These are phyloP conservation scores for Muntiacus muntjak DNA, from an alignment of 2,113 vertebrate species.

Conservation along the genomic window DNA sequence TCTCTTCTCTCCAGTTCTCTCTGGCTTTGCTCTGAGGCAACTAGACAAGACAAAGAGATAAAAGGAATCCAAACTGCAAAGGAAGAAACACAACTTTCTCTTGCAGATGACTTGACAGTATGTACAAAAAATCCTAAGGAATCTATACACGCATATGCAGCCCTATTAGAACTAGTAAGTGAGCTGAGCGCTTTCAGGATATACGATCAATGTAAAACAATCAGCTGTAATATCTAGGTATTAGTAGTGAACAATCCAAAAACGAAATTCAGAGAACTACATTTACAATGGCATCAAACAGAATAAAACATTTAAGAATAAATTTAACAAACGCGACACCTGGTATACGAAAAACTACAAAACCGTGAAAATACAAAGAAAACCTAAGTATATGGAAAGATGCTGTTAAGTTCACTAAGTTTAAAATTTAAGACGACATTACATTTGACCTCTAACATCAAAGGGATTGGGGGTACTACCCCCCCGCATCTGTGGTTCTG, in stretches of 20 bases:
- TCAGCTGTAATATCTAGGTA: neutral
- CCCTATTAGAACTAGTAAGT: neutral
- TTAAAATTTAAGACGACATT: too few relatives aligned
- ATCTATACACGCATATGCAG: neutral
- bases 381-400: neutral
- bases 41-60: neutral
- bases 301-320: too few relatives aligned
- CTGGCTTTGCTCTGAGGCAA: neutral
- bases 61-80: neutral
- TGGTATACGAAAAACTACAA: neutral
- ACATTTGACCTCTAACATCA: neutral
- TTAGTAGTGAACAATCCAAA: neutral
- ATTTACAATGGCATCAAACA: neutral
- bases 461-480: neutral
- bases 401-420: neutral
- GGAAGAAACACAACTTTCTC: neutral
- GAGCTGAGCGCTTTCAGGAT: neutral
- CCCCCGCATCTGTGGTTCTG: neutral
- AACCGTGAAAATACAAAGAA: neutral
- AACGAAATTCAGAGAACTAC: neutral
- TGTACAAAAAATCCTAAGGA: neutral
- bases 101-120: neutral
- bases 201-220: neutral
- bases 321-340: neutral
- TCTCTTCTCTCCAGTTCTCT: accelerated